A percentile compares a stretch with the other conserved stretches of the same genome.
These are phyloP conservation scores for Acleris sparsana DNA, from an alignment of 2,888 invertebrate species.

Conservation along the genomic window DNA sequence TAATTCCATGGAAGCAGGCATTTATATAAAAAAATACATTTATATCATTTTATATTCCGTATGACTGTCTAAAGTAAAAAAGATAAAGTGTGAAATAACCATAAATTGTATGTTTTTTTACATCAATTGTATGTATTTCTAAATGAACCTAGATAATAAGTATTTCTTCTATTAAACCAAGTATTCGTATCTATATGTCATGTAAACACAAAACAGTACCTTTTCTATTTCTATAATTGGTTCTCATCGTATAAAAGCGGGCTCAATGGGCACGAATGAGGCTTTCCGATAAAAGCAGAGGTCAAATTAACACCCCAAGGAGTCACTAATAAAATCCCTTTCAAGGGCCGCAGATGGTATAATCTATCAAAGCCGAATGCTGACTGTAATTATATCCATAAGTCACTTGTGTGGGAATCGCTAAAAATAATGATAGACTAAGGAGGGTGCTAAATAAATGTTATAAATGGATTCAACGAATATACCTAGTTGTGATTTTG, in stretches of 20 bases:
- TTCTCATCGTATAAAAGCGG: constrained; percentile 11
- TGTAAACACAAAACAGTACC: not conserved
- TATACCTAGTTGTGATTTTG: too few relatives aligned
- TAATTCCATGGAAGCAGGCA: too few relatives aligned
- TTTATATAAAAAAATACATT: too few relatives aligned
- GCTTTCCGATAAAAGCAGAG: constrained; percentile 28
- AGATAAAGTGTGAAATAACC: too few relatives aligned
- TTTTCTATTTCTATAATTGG: constrained; percentile 23
- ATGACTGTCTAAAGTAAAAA: too few relatives aligned
- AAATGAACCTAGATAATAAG: too few relatives aligned
- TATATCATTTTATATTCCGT: too few relatives aligned
- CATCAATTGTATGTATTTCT: too few relatives aligned
- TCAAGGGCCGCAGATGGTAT: constrained; percentile 15
- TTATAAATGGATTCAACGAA: too few relatives aligned
- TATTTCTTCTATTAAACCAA: too few relatives aligned
- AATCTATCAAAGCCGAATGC: constrained; percentile 34
- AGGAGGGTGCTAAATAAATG: not conserved
- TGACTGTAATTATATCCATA: constrained; percentile 29
- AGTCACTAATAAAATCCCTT: constrained; percentile 35
- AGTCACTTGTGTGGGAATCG: constrained; percentile 22
- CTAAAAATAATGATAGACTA: not conserved
- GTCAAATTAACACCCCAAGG: constrained; percentile 22
- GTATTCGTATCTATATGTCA: constrained; percentile 1
- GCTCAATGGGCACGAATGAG: constrained; percentile 12
- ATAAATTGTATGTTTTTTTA: too few relatives aligned